Conservation (phyloP, 2,113 vertebrate species). For the Sylvietta virens region DNA sequence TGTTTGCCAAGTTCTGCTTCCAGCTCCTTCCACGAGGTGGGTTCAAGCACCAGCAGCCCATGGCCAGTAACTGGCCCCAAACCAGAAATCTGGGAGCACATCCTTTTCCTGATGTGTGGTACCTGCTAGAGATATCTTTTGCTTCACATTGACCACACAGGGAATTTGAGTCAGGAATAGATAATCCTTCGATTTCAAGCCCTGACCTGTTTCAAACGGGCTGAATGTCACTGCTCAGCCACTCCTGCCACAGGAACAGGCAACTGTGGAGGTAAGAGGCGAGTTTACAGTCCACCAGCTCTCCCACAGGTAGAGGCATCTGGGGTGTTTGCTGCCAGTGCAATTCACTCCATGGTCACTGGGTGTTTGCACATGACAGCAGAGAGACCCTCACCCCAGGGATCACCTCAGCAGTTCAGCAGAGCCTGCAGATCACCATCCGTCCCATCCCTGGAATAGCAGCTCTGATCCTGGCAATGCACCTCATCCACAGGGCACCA, state of each 20-base stretch:
- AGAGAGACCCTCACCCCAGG: not conserved
- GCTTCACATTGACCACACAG: fast-evolving
- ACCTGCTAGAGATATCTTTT: not conserved
- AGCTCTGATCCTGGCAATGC: not conserved
- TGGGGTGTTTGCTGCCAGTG: not conserved
- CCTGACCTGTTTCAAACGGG: fast-evolving
- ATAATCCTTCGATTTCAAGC: not conserved
- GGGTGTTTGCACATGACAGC: fast-evolving
- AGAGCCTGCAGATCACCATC: not conserved
- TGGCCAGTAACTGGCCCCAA: not conserved
- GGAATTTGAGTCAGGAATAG: not conserved
- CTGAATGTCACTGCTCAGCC: not conserved
- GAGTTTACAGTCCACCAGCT: not conserved
- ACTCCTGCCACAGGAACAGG: not conserved
- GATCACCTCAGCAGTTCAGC: not conserved
- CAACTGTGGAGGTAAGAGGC: fast-evolving
- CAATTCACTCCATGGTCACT: too few relatives aligned
- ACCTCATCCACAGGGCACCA: not conserved
- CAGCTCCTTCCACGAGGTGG: not conserved
- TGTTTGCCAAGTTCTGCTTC: not conserved
- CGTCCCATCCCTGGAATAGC: fast-evolving
- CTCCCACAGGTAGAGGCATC: fast-evolving
- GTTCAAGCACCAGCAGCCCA: not conserved
- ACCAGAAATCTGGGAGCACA: not conserved
- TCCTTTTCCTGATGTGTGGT: not conserved